Evolutionary conservation across 2,888 invertebrate species (phyloP), one percentile per base, ranked within the genome.

Genomic region (Nomada ferruginata): DNA sequence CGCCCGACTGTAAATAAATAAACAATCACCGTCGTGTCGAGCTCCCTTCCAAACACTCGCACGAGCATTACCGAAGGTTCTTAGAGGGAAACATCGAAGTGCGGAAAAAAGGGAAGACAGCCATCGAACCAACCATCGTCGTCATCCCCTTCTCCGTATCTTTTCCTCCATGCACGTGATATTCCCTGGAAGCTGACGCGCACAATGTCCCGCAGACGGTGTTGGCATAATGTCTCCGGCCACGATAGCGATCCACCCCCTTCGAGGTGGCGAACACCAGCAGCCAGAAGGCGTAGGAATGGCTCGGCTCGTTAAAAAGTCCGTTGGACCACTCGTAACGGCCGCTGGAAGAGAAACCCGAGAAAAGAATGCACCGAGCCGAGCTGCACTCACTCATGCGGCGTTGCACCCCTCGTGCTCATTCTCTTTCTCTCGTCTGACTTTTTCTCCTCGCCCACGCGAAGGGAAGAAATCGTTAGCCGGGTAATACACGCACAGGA

Each of bases 231-330:
- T 76, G 78, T 80, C 73, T 63, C 74, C 73, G 76, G 66, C 61
- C 64, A 26, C 78, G 85, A 83, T 80, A 82, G 64, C 59, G 76
- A 71, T 71, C 70, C 79, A 68, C 65, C 78, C 83, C 36, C 81
- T 71, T 74, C 74, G 74, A 61, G 70, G 64, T 66, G 84, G 84
- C 23, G 84, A 75, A 76, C 76, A 44, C 75, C 66, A 65, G 71
- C 61, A 52, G 53, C 59, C 47, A 60, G 59, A 47, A 52, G 65
- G 65, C 64, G 50, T 63, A 59, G 63, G 68, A 44, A 59, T 11
- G 42, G 50, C 13, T 36, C 63, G 74, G 79, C 68, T 86, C 83
- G 85, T 86, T 86, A 86, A 86, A 86, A 86, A 83, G 79, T 83
- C 83, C 76, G 79, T 74, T 66, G 85, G 82, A 76, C 84, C 76